A percentile compares a stretch with the other conserved stretches of the same genome.
Conservation (phyloP, 1,140 invertebrate species). For the Pollicipes pollicipes region DNA sequence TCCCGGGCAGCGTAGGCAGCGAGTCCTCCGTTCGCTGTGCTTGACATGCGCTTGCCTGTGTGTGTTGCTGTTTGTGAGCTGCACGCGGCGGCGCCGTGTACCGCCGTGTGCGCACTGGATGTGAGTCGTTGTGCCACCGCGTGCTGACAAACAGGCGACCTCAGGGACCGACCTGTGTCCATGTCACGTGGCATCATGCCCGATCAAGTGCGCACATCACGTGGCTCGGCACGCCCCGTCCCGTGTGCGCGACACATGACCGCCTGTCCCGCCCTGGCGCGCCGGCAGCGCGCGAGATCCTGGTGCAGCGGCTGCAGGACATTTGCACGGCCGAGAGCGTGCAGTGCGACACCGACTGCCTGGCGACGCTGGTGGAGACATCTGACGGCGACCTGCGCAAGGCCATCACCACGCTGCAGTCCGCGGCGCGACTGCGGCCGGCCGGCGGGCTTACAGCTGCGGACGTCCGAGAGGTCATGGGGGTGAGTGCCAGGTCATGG, state of each 20-base stretch:
- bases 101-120: no score
- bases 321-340: constrained; percentile 71
- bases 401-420: constrained; percentile 88
- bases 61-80: constrained; percentile 10
- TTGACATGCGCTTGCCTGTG: constrained; percentile 5
- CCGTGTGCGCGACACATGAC: no score
- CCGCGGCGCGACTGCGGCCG: constrained; percentile 52
- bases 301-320: constrained; percentile 42
- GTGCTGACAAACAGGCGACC: no score
- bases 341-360: constrained; percentile 44
- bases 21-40: no score
- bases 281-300: constrained; percentile 25
- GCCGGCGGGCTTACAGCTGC: constrained; percentile 37
- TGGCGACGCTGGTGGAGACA: constrained; percentile 60
- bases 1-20: no score
- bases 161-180: no score
- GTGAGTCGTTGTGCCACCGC: no score
- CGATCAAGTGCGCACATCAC: no score
- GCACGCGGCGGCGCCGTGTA: no score
- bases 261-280: no score
- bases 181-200: no score
- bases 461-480: constrained; percentile 58
- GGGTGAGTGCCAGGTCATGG: constrained; percentile 35
- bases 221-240: no score
- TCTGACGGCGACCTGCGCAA: constrained; percentile 86